Evolutionary conservation across 1,140 invertebrate genomes (phyloP), one percentile per base, ranked within the genome.

Genomic region (Calephelis virginiensis): DNA sequence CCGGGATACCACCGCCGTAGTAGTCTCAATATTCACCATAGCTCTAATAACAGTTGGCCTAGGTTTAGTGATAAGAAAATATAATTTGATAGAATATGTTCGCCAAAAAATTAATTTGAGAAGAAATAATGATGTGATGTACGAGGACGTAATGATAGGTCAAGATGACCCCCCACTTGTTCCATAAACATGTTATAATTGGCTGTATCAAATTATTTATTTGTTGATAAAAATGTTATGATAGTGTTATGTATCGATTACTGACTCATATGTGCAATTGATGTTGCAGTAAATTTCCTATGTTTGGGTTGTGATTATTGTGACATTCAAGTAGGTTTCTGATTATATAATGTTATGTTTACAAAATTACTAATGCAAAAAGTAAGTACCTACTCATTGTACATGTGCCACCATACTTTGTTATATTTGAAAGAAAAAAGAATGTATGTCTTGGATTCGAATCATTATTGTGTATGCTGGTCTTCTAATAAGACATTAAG

Each of bases 121-220:
- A 71, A 80, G 88, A 70, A 85, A 85, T 63, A 86, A 86, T 62
- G 84, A 90, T 68, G 79, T 91, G 5, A 90, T 89, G 81, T 92
- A 92, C 62, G 91, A 92, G 70, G 90, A 92, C 73, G 91, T 92
- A 12, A 92, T 92, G 91, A 92, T 92, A 43, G 91, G 90, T 5
- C 89, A 92, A 56, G 91, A 92, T 63, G 91, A 92, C 64, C 90
- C 90, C 0, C 91, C 91, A 1, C 74, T 92, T 28, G 83, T 85
- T 56, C 90, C 90, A 45, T 92, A 83, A 56, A 69, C 43, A 12
- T 48, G 17, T 10, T 12, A 66, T 43, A 8, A 64, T 53, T 62
- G 17, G 47, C 56, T 37, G 53, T 56, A 67, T 67, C 12, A 38
- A 53, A 50, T 53, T 53, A 62, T 45, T 62, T 64, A 68, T 48